Conservation (phyloP, 2,888 invertebrate species). For the Ormyrus labotus region DNA sequence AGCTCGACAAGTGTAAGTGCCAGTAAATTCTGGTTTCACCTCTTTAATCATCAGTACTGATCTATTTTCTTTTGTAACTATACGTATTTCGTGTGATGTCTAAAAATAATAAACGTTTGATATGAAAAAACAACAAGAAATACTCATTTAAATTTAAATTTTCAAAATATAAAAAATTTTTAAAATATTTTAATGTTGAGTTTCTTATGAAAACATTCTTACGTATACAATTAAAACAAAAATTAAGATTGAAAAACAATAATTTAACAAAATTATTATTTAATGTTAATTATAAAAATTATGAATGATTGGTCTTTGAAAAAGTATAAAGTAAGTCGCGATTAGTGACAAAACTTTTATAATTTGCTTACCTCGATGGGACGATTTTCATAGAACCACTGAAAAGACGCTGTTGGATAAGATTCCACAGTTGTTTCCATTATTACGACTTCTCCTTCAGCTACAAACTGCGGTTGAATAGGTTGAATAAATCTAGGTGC, state of each 20-base stretch:
- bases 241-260: not conserved
- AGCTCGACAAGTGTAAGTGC: constrained; percentile 90
- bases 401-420: constrained; percentile 88
- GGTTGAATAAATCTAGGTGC: constrained; percentile 87
- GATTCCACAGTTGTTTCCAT: constrained; percentile 88
- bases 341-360: too few relatives aligned
- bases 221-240: constrained; percentile 3
- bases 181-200: not conserved
- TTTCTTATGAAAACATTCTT: not conserved
- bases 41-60: constrained; percentile 88
- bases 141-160: constrained; percentile 16
- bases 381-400: constrained; percentile 88
- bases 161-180: not conserved
- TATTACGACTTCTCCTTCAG: constrained; percentile 86
- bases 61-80: constrained; percentile 85
- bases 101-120: constrained; percentile 59
- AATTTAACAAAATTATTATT: not conserved
- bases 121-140: constrained; percentile 13
- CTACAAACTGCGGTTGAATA: constrained; percentile 83
- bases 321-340: not conserved
- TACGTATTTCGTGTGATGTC: constrained; percentile 83
- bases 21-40: constrained; percentile 82
- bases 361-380: constrained; percentile 79
- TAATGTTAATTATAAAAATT: constrained; percentile 9
- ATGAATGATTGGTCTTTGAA: constrained; percentile 61